Conservation (phyloP, 2,888 invertebrate species). For the Aquatica leii region DNA sequence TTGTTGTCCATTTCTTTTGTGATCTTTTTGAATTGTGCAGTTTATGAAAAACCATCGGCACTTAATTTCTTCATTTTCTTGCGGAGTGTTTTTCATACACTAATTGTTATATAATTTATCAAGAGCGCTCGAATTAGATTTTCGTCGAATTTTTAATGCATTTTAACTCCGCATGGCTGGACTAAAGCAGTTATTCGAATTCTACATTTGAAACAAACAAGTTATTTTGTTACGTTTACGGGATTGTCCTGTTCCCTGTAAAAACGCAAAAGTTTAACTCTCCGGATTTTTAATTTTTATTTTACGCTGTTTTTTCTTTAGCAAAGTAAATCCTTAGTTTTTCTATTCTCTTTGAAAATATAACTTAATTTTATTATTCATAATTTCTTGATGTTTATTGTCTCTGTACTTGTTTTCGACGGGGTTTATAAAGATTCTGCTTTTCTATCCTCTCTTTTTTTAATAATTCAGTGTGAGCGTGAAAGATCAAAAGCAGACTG, state of each 20-base stretch:
- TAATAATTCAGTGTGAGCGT: slow-evolving; percentile 27
- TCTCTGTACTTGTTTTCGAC: slow-evolving; percentile 28
- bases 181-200: slow-evolving; percentile 34
- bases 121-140: slow-evolving; percentile 22
- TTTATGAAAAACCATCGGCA: too few species aligned
- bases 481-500: slow-evolving; percentile 33
- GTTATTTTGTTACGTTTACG: slow-evolving; percentile 25
- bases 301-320: slow-evolving; percentile 17
- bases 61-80: not conserved
- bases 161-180: slow-evolving; percentile 30
- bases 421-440: slow-evolving; percentile 24
- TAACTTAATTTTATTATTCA: slow-evolving; percentile 32
- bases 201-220: slow-evolving; percentile 38
- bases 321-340: slow-evolving; percentile 14
- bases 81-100: not conserved
- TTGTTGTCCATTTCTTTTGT: not conserved
- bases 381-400: slow-evolving; percentile 30
- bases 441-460: slow-evolving; percentile 21
- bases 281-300: slow-evolving; percentile 22
- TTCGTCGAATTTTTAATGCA: slow-evolving; percentile 31
- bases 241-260: slow-evolving; percentile 11
- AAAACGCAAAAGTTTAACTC: slow-evolving; percentile 17
- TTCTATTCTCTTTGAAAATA: slow-evolving; percentile 24
- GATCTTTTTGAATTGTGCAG: too few species aligned
- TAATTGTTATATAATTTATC: too few species aligned